Percentiles rank a stretch among this genome's conserved stretches.
These are phyloP conservation scores for Drosophila kokeensis DNA, from an alignment of 2,888 invertebrate genomes.

Conservation along the genomic window DNA sequence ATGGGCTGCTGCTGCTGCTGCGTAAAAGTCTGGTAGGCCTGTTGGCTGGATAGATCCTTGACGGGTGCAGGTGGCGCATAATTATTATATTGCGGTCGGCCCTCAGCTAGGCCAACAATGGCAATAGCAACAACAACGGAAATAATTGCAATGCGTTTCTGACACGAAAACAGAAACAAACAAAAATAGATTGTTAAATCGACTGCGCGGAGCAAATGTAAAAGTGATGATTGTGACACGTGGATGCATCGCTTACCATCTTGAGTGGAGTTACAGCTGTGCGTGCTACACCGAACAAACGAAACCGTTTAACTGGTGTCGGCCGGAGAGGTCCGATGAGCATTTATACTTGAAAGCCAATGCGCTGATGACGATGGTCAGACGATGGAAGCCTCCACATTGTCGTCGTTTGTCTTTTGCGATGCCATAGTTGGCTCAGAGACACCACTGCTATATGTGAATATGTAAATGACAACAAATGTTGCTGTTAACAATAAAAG, in stretches of 20 bases:
- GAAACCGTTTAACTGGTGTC: slow-evolving; percentile 77
- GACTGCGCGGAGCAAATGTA: slow-evolving; percentile 18
- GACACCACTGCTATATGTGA: slow-evolving; percentile 22
- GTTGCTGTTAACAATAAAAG: slow-evolving; percentile 57
- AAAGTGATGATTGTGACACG: slow-evolving; percentile 14
- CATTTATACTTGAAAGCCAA: slow-evolving; percentile 72
- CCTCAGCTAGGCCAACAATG: slow-evolving; percentile 45
- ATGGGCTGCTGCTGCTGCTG: slow-evolving; percentile 39
- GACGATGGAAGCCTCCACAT: slow-evolving; percentile 10
- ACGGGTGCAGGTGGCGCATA: slow-evolving; percentile 66
- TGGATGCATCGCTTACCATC: slow-evolving; percentile 72
- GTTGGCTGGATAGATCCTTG: slow-evolving; percentile 35
- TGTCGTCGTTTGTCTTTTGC: slow-evolving; percentile 29
- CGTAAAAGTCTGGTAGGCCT: slow-evolving; percentile 36
- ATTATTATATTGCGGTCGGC: slow-evolving; percentile 57
- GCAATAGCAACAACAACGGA: slow-evolving; percentile 47
- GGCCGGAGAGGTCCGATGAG: slow-evolving; percentile 48
- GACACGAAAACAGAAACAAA: slow-evolving; percentile 22
- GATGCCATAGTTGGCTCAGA: slow-evolving; percentile 56
- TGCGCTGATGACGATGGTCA: slow-evolving; percentile 10
- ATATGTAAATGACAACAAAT: slow-evolving; percentile 66
- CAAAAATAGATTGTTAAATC: slow-evolving; percentile 7
- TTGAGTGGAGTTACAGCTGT: slow-evolving; percentile 64
- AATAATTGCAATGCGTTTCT: slow-evolving; percentile 67
- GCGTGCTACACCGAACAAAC: slow-evolving; percentile 71